Conservation (phyloP, 1,140 invertebrate genomes). For the Heliothis virescens region DNA sequence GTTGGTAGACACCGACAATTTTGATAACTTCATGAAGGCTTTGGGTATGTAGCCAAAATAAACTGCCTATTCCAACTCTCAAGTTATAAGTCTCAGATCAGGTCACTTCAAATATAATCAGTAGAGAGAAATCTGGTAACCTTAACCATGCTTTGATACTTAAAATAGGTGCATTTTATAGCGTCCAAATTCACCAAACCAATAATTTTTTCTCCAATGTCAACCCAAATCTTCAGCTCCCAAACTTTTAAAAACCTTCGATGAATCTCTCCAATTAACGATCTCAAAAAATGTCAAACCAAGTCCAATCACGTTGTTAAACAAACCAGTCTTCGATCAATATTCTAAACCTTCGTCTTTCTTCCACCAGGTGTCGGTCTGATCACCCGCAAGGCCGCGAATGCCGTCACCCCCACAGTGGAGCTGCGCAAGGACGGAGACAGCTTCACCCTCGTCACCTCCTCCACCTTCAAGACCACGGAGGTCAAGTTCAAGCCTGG, state of each 20-base stretch:
- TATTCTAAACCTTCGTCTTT: background rate
- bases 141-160: no score
- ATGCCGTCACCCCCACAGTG: constrained; percentile 90
- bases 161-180: no score
- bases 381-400: constrained; percentile 91
- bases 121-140: no score
- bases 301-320: background rate
- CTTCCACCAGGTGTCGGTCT: constrained; percentile 90
- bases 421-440: constrained; percentile 89
- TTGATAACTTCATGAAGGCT: constrained; percentile 94
- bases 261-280: background rate
- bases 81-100: no score
- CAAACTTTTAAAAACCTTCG: no score
- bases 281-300: background rate
- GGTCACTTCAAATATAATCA: background rate
- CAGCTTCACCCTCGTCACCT: constrained; percentile 90
- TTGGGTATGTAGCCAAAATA: constrained; percentile 85
- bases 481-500: constrained; percentile 93
- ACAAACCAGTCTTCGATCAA: no score
- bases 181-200: no score
- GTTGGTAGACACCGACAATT: constrained; percentile 90
- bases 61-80: no score
- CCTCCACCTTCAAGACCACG: constrained; percentile 93
- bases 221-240: no score
- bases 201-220: no score